phyloP scores from a whole-genome alignment of 2,113 vertebrate genomes.

The Tupaia chinensis region DNA sequence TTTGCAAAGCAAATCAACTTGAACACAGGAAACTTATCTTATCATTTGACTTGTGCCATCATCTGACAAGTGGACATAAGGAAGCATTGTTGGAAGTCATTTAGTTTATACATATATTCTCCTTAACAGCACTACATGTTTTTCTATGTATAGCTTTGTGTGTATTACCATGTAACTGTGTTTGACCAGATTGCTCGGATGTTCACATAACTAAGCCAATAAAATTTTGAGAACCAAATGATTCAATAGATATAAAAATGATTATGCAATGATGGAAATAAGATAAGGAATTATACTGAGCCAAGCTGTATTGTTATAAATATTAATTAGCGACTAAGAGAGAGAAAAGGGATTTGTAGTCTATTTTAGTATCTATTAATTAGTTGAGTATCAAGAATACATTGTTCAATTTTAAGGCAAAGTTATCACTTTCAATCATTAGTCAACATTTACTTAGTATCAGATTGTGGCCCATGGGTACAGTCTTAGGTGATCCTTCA shows the following conservation, averaged over 20 bases:
- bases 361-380: not conserved
- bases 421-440: not conserved
- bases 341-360: not conserved
- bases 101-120: not conserved
- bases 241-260: slow-evolving; percentile 22
- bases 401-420: not conserved
- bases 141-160: slow-evolving; percentile 60
- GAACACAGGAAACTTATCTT: not conserved
- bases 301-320: not conserved
- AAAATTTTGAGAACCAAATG: slow-evolving; percentile 14
- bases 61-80: not conserved
- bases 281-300: not conserved
- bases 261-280: not conserved
- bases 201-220: slow-evolving; percentile 60
- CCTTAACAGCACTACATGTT: not conserved
- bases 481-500: not conserved
- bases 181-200: not conserved
- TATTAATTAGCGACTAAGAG: not conserved
- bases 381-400: not conserved
- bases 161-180: not conserved
- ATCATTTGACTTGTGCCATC: not conserved
- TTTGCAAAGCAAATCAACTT: not conserved
- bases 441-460: not conserved
- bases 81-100: not conserved
- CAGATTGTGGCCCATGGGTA: not conserved